phyloP scores from a whole-genome alignment of 2,113 vertebrate species.

The Chunga burmeisteri region DNA sequence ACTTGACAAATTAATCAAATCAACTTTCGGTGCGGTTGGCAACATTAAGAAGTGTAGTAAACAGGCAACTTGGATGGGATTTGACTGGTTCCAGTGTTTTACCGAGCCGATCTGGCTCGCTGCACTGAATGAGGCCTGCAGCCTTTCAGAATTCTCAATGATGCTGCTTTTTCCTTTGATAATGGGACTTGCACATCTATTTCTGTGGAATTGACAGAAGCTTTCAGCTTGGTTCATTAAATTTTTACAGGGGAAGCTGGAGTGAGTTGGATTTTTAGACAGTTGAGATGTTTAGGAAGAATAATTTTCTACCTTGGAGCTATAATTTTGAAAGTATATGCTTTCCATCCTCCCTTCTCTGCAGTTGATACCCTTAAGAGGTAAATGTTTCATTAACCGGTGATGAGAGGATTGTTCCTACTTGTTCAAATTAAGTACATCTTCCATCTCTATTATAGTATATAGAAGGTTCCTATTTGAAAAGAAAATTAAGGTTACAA shows the following conservation, averaged over 20 bases:
- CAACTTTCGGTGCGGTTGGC: not conserved
- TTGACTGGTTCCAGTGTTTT: not conserved
- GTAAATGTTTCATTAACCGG: not conserved
- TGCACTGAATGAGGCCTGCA: not conserved
- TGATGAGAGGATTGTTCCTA: not conserved
- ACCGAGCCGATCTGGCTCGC: not conserved
- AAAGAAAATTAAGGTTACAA: not conserved
- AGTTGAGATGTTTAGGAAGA: slow-evolving; percentile 25
- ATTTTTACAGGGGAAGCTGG: slow-evolving; percentile 46
- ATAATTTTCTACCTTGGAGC: not conserved
- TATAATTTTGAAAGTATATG: not conserved
- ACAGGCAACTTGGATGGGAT: not conserved
- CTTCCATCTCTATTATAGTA: not conserved
- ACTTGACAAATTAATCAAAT: not conserved
- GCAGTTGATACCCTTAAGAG: not conserved
- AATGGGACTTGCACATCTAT: slow-evolving; percentile 14
- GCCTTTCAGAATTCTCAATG: slow-evolving; percentile 31
- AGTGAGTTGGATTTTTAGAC: slow-evolving; percentile 33
- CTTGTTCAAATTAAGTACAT: not conserved
- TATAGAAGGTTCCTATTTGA: not conserved
- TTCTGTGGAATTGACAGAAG: slow-evolving; percentile 49
- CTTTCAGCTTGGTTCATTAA: slow-evolving; percentile 63
- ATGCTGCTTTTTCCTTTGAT: slow-evolving; percentile 49
- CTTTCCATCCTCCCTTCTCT: not conserved
- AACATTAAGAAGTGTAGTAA: not conserved